Conservation (phyloP, 2,888 invertebrate species). For the Drosophila formosana region DNA sequence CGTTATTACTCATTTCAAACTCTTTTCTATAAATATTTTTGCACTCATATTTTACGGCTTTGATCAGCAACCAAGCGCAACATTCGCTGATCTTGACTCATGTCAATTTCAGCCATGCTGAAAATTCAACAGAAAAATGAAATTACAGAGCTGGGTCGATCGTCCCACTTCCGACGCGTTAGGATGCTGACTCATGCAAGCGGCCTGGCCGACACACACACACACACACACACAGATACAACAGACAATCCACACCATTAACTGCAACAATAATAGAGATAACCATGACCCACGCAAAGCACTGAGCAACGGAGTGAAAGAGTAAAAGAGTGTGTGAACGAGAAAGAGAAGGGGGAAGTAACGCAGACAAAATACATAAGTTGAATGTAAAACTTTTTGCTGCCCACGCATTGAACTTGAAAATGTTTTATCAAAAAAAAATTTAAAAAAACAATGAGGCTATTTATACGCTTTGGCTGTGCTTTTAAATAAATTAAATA, state of each 20-base stretch:
- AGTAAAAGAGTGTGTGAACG: conserved; percentile 14
- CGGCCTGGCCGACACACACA: conserved; percentile 41
- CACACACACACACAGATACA: conserved; percentile 15
- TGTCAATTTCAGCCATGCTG: conserved; percentile 34
- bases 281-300: conserved; percentile 76
- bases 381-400: conserved; percentile 44
- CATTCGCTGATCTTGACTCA: conserved; percentile 20
- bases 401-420: conserved; percentile 74
- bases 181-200: conserved; percentile 69
- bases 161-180: conserved; percentile 68
- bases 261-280: conserved; percentile 27
- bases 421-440: conserved; percentile 53
- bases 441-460: conserved; percentile 47
- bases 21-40: neutral
- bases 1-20: neutral
- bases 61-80: conserved; percentile 30
- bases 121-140: conserved; percentile 53
- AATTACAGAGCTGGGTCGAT: conserved; percentile 44
- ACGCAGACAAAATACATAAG: conserved; percentile 4
- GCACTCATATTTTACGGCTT: neutral
- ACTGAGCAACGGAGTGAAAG: conserved; percentile 25
- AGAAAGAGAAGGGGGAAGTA: conserved; percentile 7
- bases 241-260: conserved; percentile 17
- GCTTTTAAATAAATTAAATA: conserved; percentile 43
- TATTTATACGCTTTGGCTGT: conserved; percentile 48